phyloP scores from a whole-genome alignment of 2,888 invertebrate genomes.

The Ischnus inquisitorius region DNA sequence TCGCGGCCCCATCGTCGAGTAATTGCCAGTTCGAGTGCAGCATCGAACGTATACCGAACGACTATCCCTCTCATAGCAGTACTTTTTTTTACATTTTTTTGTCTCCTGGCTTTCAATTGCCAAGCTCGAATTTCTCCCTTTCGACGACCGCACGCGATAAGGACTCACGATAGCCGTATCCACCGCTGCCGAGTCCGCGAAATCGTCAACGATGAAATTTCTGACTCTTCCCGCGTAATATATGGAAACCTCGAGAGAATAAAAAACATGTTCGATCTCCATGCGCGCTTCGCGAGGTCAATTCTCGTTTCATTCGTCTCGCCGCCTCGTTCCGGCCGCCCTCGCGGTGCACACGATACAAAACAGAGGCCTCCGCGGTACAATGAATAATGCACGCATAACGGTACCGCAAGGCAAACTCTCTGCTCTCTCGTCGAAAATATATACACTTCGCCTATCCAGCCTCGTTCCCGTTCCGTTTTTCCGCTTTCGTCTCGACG shows the following conservation, averaged over 20 bases:
- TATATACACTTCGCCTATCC: not conserved
- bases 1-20: not conserved
- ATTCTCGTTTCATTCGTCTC: conserved; percentile 3
- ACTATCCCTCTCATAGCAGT: not conserved
- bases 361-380: conserved; percentile 19
- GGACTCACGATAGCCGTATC: not conserved
- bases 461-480: not conserved
- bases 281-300: not conserved
- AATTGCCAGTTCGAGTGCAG: not conserved
- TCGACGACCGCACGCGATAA: not conserved
- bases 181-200: not conserved
- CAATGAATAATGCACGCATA: conserved; percentile 31
- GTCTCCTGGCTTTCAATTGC: not conserved
- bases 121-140: not conserved
- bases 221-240: not conserved
- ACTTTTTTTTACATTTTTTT: not conserved
- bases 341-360: not conserved
- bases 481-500: conserved; percentile 6
- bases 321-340: not conserved
- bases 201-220: not conserved
- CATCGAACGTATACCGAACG: not conserved
- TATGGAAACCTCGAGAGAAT: not conserved
- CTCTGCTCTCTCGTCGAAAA: not conserved
- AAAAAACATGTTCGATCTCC: not conserved
- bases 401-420: not conserved